Percentiles rank a stretch among this genome's conserved stretches.
Evolutionary conservation across 2,888 invertebrate species (phyloP).

Genomic region (Aleiodes leptofemur): DNA sequence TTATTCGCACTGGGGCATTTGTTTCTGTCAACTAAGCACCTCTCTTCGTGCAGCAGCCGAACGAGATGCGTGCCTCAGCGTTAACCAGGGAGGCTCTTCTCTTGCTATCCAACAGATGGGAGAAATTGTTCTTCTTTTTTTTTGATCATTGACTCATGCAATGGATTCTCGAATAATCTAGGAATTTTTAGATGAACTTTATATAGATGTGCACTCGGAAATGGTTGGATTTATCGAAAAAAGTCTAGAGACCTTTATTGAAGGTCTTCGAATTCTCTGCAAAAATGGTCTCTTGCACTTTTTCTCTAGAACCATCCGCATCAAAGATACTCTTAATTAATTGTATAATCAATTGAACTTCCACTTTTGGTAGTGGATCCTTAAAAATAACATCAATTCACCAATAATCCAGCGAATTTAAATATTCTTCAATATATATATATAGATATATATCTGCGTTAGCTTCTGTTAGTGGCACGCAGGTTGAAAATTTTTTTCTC

Average conservation of each 20-base stretch:
- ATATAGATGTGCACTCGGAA: no score
- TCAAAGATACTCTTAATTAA: neutral
- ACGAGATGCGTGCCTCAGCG: conserved; percentile 57
- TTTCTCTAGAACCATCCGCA: neutral
- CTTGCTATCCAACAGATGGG: neutral
- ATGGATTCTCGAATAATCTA: no score
- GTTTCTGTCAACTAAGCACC: conserved; percentile 70
- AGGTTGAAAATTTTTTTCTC: conserved; percentile 10
- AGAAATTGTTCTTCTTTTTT: conserved; percentile 44
- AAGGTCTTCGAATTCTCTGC: no score
- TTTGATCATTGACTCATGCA: conserved; percentile 41
- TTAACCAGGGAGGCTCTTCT: conserved; percentile 46
- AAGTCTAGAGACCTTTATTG: no score
- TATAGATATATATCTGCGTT: conserved; percentile 31
- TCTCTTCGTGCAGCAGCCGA: conserved; percentile 45
- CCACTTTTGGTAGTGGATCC: no score
- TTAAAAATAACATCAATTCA: no score
- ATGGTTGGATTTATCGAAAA: no score
- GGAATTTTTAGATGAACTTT: no score
- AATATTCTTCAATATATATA: conserved; percentile 46
- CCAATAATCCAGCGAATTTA: conserved; percentile 44
- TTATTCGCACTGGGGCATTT: conserved; percentile 71
- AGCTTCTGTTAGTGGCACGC: conserved; percentile 23
- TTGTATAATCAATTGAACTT: no score
- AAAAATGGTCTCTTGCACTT: no score